phyloP scores from a whole-genome alignment of 2,113 vertebrate genomes.

The Panurus biarmicus region DNA sequence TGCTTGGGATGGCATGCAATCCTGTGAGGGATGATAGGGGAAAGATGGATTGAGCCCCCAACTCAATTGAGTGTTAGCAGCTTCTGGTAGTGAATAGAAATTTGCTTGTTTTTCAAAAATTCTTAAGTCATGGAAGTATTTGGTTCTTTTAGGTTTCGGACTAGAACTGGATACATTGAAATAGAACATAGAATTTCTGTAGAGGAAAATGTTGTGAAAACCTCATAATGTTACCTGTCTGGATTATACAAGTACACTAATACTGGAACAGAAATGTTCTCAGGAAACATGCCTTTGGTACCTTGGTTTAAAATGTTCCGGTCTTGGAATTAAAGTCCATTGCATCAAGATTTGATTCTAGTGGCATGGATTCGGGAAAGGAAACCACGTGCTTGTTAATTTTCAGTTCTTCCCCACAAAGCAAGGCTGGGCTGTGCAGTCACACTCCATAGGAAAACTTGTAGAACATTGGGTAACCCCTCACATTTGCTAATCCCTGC shows the following conservation, averaged over 20 bases:
- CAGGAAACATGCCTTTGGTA: background rate
- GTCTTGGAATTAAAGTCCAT: background rate
- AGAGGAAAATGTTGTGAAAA: background rate
- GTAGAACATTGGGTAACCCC: rapidly evolving
- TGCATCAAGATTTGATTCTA: background rate
- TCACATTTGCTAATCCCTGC: rapidly evolving
- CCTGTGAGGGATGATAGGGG: background rate
- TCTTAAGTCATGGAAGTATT: rapidly evolving
- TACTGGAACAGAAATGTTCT: background rate
- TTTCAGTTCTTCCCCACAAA: background rate
- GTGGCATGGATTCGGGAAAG: background rate
- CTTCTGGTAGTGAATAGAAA: background rate
- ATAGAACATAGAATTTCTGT: background rate
- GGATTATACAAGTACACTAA: background rate
- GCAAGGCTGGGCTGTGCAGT: background rate
- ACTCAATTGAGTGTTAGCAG: background rate
- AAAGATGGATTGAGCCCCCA: background rate
- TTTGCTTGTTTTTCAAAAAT: background rate
- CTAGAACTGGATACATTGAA: background rate
- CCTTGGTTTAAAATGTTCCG: background rate
- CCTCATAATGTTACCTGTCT: background rate
- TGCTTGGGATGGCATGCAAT: background rate
- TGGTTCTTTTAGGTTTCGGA: background rate
- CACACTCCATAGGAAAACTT: rapidly evolving
- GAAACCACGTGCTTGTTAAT: background rate